phyloP scores from a whole-genome alignment of 2,888 invertebrate genomes.

The Smittia aterrima region DNA sequence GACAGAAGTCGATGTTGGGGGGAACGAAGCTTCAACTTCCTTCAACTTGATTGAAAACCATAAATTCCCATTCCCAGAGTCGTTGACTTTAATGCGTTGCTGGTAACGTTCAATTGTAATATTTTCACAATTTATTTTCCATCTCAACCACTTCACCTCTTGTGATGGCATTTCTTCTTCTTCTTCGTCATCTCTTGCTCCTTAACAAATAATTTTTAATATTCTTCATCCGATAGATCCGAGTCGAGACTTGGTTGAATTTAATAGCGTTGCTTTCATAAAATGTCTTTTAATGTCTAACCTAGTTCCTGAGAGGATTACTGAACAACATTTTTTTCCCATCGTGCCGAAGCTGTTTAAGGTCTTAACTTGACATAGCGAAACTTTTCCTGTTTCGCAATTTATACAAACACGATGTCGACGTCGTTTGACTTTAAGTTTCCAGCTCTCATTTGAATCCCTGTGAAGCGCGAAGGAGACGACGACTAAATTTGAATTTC shows the following conservation, averaged over 20 bases:
- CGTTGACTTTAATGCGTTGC: background rate
- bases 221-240: slow-evolving; percentile 7
- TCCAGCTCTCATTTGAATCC: slow-evolving; percentile 10
- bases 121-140: slow-evolving; percentile 26
- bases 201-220: slow-evolving; percentile 26
- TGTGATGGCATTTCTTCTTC: background rate
- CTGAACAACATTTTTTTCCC: slow-evolving; percentile 9
- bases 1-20: background rate
- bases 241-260: background rate
- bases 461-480: background rate
- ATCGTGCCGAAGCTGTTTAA: background rate
- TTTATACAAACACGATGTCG: background rate
- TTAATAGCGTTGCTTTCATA: slow-evolving; percentile 24
- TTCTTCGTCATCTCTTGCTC: background rate
- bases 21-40: background rate
- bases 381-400: background rate
- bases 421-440: slow-evolving; percentile 14
- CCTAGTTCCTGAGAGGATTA: slow-evolving; percentile 27
- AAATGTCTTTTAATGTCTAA: slow-evolving; percentile 22
- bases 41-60: slow-evolving; percentile 3
- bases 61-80: background rate
- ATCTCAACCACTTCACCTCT: background rate
- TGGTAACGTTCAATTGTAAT: slow-evolving; percentile 18
- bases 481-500: slow-evolving; percentile 22
- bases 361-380: background rate